phyloP scores from a whole-genome alignment of 2,888 invertebrate species.

The Dicranocentrus wangi region DNA sequence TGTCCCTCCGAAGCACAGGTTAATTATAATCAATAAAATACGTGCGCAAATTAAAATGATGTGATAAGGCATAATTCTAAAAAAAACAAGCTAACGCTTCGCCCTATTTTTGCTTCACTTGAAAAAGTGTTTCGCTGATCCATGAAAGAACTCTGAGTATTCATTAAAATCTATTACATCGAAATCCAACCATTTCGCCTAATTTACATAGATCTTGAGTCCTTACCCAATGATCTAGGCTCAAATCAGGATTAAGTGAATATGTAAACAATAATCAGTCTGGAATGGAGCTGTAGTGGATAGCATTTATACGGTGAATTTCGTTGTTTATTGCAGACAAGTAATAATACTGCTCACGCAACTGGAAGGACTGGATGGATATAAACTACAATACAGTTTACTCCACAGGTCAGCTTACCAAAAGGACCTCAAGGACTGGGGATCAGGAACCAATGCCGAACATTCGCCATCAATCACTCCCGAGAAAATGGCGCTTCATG shows the following conservation, averaged over 20 bases:
- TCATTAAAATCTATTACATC: too few relatives aligned
- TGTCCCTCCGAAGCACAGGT: slow-evolving; percentile 96
- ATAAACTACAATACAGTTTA: neutral
- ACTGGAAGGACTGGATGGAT: neutral
- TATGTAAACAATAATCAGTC: neutral
- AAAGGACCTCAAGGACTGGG: neutral
- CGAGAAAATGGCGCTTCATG: neutral
- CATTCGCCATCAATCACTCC: neutral
- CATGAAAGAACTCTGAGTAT: too few relatives aligned
- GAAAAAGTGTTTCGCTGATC: too few relatives aligned
- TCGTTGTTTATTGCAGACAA: slow-evolving; percentile 7
- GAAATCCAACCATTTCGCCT: too few relatives aligned
- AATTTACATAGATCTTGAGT: too few relatives aligned
- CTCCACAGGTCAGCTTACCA: neutral
- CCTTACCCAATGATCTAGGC: too few relatives aligned
- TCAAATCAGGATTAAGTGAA: too few relatives aligned
- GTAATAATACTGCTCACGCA: neutral
- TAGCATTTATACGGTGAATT: neutral
- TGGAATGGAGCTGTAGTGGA: neutral
- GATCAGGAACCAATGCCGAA: neutral
- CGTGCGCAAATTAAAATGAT: neutral
- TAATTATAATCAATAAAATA: neutral
- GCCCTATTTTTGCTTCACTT: too few relatives aligned
- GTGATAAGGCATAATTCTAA: too few relatives aligned
- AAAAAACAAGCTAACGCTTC: too few relatives aligned